Base-by-base conservation (phyloP, 2,113 vertebrate species). In the Microtus oregoni region DNA sequence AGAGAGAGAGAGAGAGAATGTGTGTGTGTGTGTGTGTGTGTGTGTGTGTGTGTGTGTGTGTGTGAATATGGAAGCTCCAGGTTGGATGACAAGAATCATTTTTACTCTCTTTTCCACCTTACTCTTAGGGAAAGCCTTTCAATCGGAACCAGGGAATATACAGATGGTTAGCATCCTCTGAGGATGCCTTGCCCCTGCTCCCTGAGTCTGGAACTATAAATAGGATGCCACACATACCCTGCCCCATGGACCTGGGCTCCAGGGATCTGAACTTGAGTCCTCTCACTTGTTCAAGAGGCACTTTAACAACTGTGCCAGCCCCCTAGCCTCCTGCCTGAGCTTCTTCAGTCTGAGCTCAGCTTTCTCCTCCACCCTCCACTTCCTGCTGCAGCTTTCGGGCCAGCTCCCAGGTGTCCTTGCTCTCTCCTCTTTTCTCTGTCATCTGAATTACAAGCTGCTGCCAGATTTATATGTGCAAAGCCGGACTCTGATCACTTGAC, bases 401-500 rank as follows among this genome's bases (percentile, higher is more conserved):
- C 67, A 26, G 26, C 30, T 35, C 10, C 65, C 76, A 90, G 76
- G 47, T 86, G 82, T 35, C 35, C 86, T 85, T 41, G 58, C 61
- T 82, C 38, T 76, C 50, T 32, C 2, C 28, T 61, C 32, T 41
- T 91, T 77, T 77, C 63, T 88, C 72, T 70, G 78, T 73, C 81
- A 73, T 70, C 52, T 47, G 20, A 90, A 67, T 91, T 88, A 94
- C 70, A 95, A 96, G 86, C 52, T 92, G 81, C 24, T 92, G 76
- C 75, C 95, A 92, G 94, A 92, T 95, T 92, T 90, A 86, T 91
- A 89, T 91, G 87, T 95, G 88, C 90, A 26, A 88, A 77, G 35
- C 44, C 90, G 68, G 88, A 50, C 76, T 86, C 85, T 58, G 86
- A 91, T 89, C 82, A 22, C 52, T 89, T 95, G 41, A 75, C 41